A percentile compares a stretch with the other conserved stretches of the same genome.
Evolutionary conservation across 2,797 vertebrate species (phyloP).

Genomic region (Ceryle rudis): DNA sequence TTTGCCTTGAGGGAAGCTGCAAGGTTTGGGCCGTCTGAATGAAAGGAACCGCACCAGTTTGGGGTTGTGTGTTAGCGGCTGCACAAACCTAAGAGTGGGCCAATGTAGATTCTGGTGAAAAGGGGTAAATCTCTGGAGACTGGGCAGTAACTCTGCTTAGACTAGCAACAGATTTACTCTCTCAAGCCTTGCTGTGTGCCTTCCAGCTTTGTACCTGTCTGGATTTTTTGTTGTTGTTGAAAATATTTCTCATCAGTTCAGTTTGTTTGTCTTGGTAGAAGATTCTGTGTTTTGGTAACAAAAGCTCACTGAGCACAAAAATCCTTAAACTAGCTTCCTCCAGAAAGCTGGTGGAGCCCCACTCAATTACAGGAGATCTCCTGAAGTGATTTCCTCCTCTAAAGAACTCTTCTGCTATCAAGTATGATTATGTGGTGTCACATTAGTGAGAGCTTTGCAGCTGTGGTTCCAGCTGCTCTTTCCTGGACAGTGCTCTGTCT

Average conservation of each 20-base stretch:
- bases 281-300: not conserved
- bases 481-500: not conserved
- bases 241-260: not conserved
- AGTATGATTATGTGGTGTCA: constrained; percentile 24
- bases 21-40: not conserved
- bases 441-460: constrained; percentile 36
- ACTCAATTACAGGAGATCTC: not conserved
- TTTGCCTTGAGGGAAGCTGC: not conserved
- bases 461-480: constrained; percentile 61
- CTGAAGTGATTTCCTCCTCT: constrained; percentile 32
- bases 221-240: not conserved
- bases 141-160: not conserved
- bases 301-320: not conserved
- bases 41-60: not conserved
- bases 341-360: not conserved
- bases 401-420: constrained; percentile 23
- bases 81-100: not conserved
- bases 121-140: not conserved
- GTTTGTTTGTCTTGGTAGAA: not conserved
- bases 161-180: not conserved
- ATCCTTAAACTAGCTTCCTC: not conserved
- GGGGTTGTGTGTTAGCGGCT: not conserved
- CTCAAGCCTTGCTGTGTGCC: not conserved
- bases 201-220: not conserved
- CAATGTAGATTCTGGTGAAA: not conserved